phyloP scores from a whole-genome alignment of 2,888 invertebrate species.

The Pimpla rufipes region DNA sequence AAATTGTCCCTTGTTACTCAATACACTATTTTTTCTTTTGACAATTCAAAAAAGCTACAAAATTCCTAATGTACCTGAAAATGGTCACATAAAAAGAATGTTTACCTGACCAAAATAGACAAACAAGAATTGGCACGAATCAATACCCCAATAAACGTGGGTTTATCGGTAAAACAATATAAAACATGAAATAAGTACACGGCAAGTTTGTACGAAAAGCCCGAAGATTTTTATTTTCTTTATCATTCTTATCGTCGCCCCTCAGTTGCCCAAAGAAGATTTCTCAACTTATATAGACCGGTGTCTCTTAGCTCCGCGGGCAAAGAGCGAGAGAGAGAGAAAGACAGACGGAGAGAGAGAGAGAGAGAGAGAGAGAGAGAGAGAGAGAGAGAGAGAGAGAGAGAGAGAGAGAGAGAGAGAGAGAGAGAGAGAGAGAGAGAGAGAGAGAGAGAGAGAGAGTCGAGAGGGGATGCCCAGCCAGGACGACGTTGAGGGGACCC shows the following conservation, averaged over 20 bases:
- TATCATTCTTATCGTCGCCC: not conserved
- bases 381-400: not conserved
- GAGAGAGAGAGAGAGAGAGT: too few relatives aligned
- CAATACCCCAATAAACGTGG: not conserved
- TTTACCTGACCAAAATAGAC: too few relatives aligned
- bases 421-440: not conserved
- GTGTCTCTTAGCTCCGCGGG: conserved; percentile 3
- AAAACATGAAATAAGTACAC: not conserved
- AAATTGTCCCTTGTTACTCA: too few relatives aligned
- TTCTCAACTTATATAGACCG: conserved; percentile 10
- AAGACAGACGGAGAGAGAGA: too few relatives aligned
- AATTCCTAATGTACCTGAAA: too few relatives aligned
- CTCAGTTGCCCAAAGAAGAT: not conserved
- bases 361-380: not conserved
- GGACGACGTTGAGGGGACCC: conserved; percentile 36
- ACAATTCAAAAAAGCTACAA: too few relatives aligned
- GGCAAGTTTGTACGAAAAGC: too few relatives aligned
- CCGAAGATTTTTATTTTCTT: not conserved
- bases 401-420: not conserved
- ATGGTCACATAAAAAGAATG: too few relatives aligned
- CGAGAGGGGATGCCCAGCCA: conserved; percentile 17
- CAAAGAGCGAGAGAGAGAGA: not conserved
- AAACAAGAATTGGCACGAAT: too few relatives aligned
- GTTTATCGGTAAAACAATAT: not conserved
- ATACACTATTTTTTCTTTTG: too few relatives aligned